Evolutionary conservation across 2,113 vertebrate species (phyloP).

Genomic region (Phainopepla nitens): DNA sequence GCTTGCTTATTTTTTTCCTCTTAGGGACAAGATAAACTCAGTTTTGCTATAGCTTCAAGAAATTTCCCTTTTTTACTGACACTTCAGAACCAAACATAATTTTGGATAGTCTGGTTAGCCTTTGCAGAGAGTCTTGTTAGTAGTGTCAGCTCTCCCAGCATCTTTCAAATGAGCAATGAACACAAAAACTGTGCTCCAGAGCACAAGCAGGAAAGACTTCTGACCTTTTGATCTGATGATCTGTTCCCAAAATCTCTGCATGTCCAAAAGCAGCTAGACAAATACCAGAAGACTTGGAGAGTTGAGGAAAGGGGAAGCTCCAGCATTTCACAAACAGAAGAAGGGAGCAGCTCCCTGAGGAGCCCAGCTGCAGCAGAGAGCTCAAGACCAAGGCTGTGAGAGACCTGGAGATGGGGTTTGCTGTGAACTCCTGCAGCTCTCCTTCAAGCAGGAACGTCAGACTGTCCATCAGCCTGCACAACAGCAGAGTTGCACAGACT

Average conservation of each 20-base stretch:
- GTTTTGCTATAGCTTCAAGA: neutral
- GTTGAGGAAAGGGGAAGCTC: neutral
- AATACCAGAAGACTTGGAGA: slow-evolving; percentile 11
- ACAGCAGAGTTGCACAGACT: neutral
- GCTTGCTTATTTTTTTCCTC: neutral
- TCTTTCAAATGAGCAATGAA: neutral
- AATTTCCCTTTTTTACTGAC: neutral
- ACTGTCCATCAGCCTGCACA: neutral
- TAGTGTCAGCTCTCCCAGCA: neutral
- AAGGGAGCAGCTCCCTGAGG: neutral
- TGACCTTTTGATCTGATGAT: slow-evolving; percentile 37
- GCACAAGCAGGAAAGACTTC: slow-evolving; percentile 12
- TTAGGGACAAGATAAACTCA: neutral
- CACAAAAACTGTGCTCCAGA: neutral
- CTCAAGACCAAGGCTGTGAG: fast-evolving
- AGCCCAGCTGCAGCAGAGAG: neutral
- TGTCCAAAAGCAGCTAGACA: slow-evolving; percentile 6
- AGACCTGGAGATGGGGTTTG: neutral
- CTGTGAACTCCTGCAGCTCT: neutral
- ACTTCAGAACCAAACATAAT: neutral
- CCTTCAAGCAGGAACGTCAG: neutral
- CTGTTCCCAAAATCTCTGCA: slow-evolving; percentile 20
- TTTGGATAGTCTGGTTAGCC: neutral
- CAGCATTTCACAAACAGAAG: neutral
- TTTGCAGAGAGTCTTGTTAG: neutral